Evolutionary conservation across 2,113 vertebrate genomes (phyloP).

Genomic region (Onychostruthus taczanowskii): DNA sequence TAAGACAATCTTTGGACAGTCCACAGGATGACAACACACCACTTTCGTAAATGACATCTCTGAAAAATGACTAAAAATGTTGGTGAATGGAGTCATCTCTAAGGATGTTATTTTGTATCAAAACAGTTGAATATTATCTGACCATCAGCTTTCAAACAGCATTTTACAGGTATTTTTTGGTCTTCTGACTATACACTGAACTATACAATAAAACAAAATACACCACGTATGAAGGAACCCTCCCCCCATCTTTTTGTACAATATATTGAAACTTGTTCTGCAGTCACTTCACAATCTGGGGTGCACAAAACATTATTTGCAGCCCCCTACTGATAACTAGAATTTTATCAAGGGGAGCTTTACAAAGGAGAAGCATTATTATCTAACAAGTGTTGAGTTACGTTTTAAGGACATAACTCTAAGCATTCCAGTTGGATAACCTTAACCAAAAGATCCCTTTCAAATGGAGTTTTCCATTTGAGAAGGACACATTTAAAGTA

Average conservation of each 20-base stretch:
- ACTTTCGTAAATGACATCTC: not conserved
- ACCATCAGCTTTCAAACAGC: not conserved
- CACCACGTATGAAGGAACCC: not conserved
- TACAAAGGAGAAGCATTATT: not conserved
- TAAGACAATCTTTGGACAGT: not conserved
- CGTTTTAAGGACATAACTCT: not conserved
- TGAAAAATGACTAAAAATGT: not conserved
- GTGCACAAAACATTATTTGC: not conserved
- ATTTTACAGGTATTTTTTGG: not conserved
- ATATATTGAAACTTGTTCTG: not conserved
- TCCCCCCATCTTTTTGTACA: rapidly evolving
- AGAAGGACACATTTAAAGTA: not conserved
- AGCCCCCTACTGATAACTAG: not conserved
- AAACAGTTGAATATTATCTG: not conserved
- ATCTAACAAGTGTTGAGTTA: not conserved
- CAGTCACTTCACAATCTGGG: not conserved
- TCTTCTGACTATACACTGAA: not conserved
- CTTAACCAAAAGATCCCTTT: not conserved
- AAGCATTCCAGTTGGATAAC: not conserved
- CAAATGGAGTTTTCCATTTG: not conserved
- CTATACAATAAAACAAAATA: not conserved
- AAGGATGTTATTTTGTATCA: not conserved
- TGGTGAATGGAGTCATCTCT: not conserved
- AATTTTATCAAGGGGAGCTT: not conserved
- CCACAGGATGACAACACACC: not conserved